phyloP scores from a whole-genome alignment of 2,113 vertebrate genomes.

The Nothoprocta pentlandii region DNA sequence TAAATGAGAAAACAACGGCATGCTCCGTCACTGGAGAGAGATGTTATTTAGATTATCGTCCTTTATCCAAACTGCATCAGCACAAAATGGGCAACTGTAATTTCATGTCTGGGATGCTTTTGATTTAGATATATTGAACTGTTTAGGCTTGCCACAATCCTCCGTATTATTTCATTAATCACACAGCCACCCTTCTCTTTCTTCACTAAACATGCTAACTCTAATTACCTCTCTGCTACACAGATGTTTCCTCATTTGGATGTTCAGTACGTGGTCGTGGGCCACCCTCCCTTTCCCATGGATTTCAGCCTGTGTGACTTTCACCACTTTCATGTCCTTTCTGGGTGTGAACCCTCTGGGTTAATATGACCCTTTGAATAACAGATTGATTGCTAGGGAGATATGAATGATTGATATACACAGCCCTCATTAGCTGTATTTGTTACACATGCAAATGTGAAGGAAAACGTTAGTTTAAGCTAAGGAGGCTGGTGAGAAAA shows the following conservation, averaged over 20 bases:
- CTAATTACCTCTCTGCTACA: conserved; percentile 29
- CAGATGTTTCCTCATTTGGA: conserved; percentile 51
- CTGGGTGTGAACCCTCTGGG: conserved; percentile 10
- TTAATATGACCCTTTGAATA: conserved; percentile 23
- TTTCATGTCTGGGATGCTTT: conserved; percentile 50
- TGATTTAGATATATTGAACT: conserved; percentile 56
- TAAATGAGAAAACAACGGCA: conserved; percentile 62
- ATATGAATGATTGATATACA: background rate
- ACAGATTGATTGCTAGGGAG: background rate
- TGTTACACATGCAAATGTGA: background rate
- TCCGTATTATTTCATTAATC: conserved; percentile 64
- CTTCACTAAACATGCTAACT: conserved; percentile 12
- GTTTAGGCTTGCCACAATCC: conserved; percentile 20
- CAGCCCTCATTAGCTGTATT: background rate
- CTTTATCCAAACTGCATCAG: conserved; percentile 39
- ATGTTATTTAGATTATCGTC: conserved; percentile 6
- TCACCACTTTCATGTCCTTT: background rate
- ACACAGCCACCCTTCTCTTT: conserved; percentile 34
- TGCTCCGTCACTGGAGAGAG: conserved; percentile 27
- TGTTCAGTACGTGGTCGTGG: conserved; percentile 27
- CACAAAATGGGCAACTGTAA: conserved; percentile 39
- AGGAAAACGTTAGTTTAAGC: background rate
- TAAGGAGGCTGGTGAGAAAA: background rate
- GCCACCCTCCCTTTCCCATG: conserved; percentile 12
- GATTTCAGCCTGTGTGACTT: conserved; percentile 31